phyloP scores from a whole-genome alignment of 2,113 vertebrate species.

The Phyllopteryx taeniolatus region DNA sequence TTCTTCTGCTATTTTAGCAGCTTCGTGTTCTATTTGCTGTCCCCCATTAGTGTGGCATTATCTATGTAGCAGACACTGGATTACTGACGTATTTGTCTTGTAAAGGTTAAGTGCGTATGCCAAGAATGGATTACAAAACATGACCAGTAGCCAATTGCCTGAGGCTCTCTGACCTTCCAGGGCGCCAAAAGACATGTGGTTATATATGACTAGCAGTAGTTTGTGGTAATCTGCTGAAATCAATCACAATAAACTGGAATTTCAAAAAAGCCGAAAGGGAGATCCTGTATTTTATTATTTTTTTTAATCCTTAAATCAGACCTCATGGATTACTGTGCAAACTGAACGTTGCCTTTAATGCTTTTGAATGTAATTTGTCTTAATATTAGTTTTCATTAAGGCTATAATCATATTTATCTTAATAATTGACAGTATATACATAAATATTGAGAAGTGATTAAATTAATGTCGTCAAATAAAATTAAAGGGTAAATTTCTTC shows the following conservation, averaged over 20 bases:
- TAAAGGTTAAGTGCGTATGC: not conserved
- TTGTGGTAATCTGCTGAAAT: not conserved
- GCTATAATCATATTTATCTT: no score
- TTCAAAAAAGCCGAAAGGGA: not conserved
- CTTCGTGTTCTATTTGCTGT: not conserved
- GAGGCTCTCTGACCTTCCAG: not conserved
- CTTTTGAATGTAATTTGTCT: no score
- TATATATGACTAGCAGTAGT: not conserved
- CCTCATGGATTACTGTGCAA: not conserved
- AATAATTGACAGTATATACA: no score
- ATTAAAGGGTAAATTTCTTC: no score
- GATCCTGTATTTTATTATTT: not conserved
- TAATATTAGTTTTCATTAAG: no score
- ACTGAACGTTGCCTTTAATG: no score
- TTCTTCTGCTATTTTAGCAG: not conserved
- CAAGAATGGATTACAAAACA: constrained; percentile 6
- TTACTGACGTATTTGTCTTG: constrained; percentile 1
- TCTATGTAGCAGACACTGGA: not conserved
- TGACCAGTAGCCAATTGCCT: not conserved
- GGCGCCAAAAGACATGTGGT: not conserved
- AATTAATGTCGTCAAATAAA: no score
- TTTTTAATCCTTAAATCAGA: not conserved
- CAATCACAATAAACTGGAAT: not conserved
- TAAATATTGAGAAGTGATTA: no score
- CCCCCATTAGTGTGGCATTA: not conserved